These are phyloP conservation scores for Standfussiana lucernea DNA, from an alignment of 2,888 invertebrate genomes.

Conservation along the genomic window DNA sequence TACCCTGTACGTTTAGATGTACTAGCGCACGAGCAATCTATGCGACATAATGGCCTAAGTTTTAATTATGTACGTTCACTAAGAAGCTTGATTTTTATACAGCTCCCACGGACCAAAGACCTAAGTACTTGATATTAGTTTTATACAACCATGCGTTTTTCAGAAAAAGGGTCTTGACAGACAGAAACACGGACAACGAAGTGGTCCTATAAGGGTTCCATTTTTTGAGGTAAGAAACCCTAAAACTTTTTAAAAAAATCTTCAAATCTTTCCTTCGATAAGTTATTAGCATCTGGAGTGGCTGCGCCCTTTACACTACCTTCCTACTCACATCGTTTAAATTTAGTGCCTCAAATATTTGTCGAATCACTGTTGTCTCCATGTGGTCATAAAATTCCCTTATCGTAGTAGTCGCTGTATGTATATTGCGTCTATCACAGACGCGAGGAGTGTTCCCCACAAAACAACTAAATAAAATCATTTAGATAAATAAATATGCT, in stretches of 20 bases:
- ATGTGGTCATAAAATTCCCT: background rate
- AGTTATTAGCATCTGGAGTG: background rate
- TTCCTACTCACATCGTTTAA: background rate
- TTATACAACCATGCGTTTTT: too few relatives aligned
- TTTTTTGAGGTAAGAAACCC: too few relatives aligned
- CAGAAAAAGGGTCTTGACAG: too few relatives aligned
- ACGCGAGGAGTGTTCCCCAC: slow-evolving; percentile 5
- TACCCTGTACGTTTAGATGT: too few relatives aligned
- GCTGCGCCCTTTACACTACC: background rate
- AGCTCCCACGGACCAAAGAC: too few relatives aligned
- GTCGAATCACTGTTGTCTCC: background rate
- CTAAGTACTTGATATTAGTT: too few relatives aligned
- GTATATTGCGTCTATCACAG: background rate
- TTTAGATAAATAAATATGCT: slow-evolving; percentile 20
- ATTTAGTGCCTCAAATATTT: background rate
- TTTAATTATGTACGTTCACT: too few relatives aligned
- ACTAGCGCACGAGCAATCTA: too few relatives aligned
- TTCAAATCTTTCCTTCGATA: background rate
- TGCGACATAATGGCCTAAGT: too few relatives aligned
- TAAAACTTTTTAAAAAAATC: background rate
- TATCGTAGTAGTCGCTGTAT: background rate
- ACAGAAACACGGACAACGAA: too few relatives aligned
- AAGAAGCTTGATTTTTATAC: too few relatives aligned
- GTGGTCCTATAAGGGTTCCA: too few relatives aligned
- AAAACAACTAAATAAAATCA: slow-evolving; percentile 21